A percentile compares a stretch with the other conserved stretches of the same genome.
Evolutionary conservation across 2,888 invertebrate species (phyloP).

Genomic region (Hirtodrosophila confusa): DNA sequence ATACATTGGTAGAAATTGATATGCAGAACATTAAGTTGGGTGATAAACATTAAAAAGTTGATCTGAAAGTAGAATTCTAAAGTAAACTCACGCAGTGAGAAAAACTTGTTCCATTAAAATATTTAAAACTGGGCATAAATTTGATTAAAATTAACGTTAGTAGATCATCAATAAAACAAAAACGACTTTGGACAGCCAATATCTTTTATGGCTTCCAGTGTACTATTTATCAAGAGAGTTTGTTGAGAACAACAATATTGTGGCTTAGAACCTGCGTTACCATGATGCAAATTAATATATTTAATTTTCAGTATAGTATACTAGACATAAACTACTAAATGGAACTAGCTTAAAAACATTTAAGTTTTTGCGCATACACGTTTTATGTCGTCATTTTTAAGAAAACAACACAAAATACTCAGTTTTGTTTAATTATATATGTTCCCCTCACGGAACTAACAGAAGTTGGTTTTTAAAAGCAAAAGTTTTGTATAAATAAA

Average conservation of each 20-base stretch:
- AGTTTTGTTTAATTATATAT: too few relatives aligned
- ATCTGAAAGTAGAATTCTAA: constrained; percentile 47
- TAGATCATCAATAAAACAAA: constrained; percentile 31
- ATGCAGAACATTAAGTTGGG: neutral
- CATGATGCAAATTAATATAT: too few relatives aligned
- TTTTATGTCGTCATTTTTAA: too few relatives aligned
- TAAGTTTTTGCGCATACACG: too few relatives aligned
- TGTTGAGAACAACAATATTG: neutral
- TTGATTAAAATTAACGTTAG: constrained; percentile 26
- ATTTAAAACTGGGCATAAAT: constrained; percentile 39
- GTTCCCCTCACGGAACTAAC: too few relatives aligned
- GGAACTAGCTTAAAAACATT: too few relatives aligned
- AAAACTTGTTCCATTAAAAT: constrained; percentile 41
- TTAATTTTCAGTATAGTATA: too few relatives aligned
- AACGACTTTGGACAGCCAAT: constrained; percentile 2
- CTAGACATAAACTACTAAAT: too few relatives aligned
- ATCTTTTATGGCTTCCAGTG: neutral
- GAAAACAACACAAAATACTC: too few relatives aligned
- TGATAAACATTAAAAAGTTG: constrained; percentile 41
- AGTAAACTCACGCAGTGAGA: constrained; percentile 3
- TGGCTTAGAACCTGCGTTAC: too few relatives aligned
- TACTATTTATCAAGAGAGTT: neutral
- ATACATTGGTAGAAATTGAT: neutral
- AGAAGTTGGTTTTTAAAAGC: too few relatives aligned
- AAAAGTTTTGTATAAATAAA: too few relatives aligned